phyloP scores from a whole-genome alignment of 2,113 vertebrate genomes.

The Takifugu flavidus region DNA sequence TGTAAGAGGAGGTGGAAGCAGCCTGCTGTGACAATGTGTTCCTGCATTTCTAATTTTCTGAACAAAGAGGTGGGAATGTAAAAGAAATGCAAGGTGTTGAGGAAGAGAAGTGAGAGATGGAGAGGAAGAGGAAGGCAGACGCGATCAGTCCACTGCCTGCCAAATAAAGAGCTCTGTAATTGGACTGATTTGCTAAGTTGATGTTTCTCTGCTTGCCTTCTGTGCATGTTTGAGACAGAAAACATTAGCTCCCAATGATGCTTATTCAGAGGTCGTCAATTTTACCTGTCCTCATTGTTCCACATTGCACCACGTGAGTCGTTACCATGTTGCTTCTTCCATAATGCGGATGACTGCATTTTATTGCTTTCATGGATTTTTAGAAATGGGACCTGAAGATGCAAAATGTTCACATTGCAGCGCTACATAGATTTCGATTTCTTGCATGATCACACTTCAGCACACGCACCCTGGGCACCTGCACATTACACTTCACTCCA shows the following conservation, averaged over 20 bases:
- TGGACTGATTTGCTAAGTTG: slow-evolving; percentile 41
- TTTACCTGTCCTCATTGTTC: slow-evolving; percentile 28
- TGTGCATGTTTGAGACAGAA: slow-evolving; percentile 29
- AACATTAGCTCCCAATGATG: slow-evolving; percentile 45
- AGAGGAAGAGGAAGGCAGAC: slow-evolving; percentile 50
- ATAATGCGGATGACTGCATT: slow-evolving; percentile 19
- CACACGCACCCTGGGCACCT: slow-evolving; percentile 10
- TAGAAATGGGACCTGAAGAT: slow-evolving; percentile 6
- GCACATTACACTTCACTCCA: slow-evolving; percentile 5
- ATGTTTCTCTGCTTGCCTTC: slow-evolving; percentile 23
- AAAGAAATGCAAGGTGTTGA: slow-evolving; percentile 53
- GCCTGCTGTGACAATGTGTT: slow-evolving; percentile 62
- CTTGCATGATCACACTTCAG: slow-evolving; percentile 44
- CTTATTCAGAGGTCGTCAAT: slow-evolving; percentile 38
- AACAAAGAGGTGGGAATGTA: slow-evolving; percentile 45
- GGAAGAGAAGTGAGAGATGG: slow-evolving; percentile 56
- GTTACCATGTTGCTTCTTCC: slow-evolving; percentile 14
- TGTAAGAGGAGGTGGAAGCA: slow-evolving; percentile 55
- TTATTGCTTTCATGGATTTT: slow-evolving; percentile 36
- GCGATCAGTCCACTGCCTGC: slow-evolving; percentile 23
- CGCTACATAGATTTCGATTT: background rate
- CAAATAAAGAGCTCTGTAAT: slow-evolving; percentile 37
- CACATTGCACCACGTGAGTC: slow-evolving; percentile 9
- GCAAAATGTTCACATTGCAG: slow-evolving; percentile 26
- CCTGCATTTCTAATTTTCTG: slow-evolving; percentile 60